These are phyloP conservation scores for Nipponacmea schrenckii DNA, from an alignment of 2,888 invertebrate genomes.

Conservation along the genomic window DNA sequence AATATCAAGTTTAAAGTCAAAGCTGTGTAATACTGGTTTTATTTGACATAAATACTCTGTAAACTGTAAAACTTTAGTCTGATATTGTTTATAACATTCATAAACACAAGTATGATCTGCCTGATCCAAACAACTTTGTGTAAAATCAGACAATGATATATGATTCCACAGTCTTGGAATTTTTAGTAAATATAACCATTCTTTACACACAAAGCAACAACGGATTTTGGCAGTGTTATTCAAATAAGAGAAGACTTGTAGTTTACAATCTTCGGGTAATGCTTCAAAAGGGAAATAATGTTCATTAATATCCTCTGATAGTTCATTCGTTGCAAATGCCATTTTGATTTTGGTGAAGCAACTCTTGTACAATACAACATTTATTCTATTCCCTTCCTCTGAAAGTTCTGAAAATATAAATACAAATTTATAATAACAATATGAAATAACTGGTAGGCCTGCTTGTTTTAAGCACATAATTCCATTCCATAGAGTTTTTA, in stretches of 20 bases:
- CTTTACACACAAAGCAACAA: constrained; percentile 50
- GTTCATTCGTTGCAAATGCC: neutral
- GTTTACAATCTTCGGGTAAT: constrained; percentile 59
- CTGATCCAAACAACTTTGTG: constrained; percentile 49
- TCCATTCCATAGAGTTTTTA: too few species aligned
- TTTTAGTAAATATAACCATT: constrained; percentile 54
- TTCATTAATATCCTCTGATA: neutral
- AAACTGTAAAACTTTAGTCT: constrained; percentile 54
- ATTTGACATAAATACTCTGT: constrained; percentile 48
- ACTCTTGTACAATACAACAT: neutral
- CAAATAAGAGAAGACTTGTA: constrained; percentile 61
- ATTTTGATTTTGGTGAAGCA: neutral
- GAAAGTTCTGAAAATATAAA: too few species aligned
- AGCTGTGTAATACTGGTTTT: constrained; percentile 48
- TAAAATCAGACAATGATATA: constrained; percentile 59
- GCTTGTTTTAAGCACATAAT: too few species aligned
- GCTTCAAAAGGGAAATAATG: constrained; percentile 53
- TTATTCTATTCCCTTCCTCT: neutral
- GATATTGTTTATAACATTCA: constrained; percentile 57
- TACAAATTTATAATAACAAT: too few species aligned
- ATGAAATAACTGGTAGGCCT: too few species aligned
- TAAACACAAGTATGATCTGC: constrained; percentile 38
- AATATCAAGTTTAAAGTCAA: constrained; percentile 66
- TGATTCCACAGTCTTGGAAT: constrained; percentile 58
- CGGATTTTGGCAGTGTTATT: constrained; percentile 55